Conservation (phyloP, 2,113 vertebrate genomes). For the Xyliphius kryptos region DNA sequence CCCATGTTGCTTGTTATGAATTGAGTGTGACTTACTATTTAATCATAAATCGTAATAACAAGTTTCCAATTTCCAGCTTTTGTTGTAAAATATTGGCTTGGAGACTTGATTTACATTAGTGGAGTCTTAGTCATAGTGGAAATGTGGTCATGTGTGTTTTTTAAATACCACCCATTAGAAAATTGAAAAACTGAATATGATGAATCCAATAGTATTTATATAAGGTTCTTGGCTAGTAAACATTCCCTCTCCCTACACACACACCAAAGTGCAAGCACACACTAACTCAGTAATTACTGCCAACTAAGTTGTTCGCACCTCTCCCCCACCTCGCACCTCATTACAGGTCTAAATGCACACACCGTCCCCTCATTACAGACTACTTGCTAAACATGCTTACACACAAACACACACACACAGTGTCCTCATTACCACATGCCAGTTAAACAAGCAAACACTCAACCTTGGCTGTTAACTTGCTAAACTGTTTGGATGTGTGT, state of each 20-base stretch:
- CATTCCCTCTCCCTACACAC: too few relatives aligned
- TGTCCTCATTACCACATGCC: slow-evolving; percentile 68
- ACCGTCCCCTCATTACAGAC: slow-evolving; percentile 61
- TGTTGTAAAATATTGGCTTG: too few relatives aligned
- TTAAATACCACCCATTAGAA: too few relatives aligned
- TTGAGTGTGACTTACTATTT: too few relatives aligned
- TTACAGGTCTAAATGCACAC: slow-evolving; percentile 40
- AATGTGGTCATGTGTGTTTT: too few relatives aligned
- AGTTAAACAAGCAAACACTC: slow-evolving; percentile 57
- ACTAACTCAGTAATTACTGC: slow-evolving; percentile 67
- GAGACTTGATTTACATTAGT: too few relatives aligned
- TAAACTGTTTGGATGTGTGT: slow-evolving; percentile 30
- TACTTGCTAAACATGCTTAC: slow-evolving; percentile 41
- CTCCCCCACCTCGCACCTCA: slow-evolving; percentile 49
- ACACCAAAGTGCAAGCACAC: slow-evolving; percentile 37
- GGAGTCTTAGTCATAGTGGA: too few relatives aligned
- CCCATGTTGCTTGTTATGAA: too few relatives aligned
- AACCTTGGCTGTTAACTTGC: slow-evolving; percentile 49
- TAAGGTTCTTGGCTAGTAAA: background rate
- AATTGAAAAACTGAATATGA: background rate
- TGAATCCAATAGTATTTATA: slow-evolving; percentile 1
- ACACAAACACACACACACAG: slow-evolving; percentile 33
- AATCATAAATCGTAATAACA: too few relatives aligned
- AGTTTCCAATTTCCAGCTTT: too few relatives aligned
- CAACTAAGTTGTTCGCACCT: slow-evolving; percentile 63